Conservation (phyloP, 2,113 vertebrate genomes). For the Eudyptes chrysolophus region DNA sequence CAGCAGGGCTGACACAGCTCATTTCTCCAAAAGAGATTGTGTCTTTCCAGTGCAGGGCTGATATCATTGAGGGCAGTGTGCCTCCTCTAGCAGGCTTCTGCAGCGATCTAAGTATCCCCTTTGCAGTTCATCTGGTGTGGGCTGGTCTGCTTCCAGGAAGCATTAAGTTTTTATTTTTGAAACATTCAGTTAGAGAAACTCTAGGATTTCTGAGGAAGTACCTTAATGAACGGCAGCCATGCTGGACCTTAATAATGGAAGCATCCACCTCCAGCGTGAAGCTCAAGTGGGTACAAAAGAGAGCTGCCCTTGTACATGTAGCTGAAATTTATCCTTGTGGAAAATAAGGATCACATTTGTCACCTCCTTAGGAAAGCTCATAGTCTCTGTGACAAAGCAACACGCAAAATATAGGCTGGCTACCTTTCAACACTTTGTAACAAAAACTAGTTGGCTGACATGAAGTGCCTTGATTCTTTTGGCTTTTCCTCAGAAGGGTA, state of each 20-base stretch:
- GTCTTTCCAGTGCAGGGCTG: not conserved
- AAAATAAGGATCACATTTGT: not conserved
- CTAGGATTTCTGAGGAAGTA: not conserved
- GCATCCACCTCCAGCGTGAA: not conserved
- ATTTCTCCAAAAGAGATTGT: accelerated
- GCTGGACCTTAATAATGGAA: not conserved
- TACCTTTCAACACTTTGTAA: not conserved
- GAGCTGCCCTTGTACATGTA: not conserved
- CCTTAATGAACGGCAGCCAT: not conserved
- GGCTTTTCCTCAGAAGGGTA: not conserved
- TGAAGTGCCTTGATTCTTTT: not conserved
- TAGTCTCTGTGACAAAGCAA: not conserved
- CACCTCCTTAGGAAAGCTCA: not conserved
- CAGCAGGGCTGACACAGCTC: not conserved
- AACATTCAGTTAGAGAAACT: not conserved
- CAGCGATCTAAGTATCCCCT: not conserved
- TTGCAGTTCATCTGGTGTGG: not conserved
- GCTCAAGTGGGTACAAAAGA: not conserved
- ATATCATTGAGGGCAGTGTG: not conserved
- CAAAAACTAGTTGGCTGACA: not conserved
- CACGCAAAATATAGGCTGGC: not conserved
- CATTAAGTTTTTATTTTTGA: not conserved
- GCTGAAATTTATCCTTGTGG: not conserved
- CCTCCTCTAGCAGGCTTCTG: not conserved
- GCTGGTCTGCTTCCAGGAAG: not conserved